These are phyloP conservation scores for Nyctereutes procyonoides DNA, from an alignment of 2,113 vertebrate species.

Conservation along the genomic window DNA sequence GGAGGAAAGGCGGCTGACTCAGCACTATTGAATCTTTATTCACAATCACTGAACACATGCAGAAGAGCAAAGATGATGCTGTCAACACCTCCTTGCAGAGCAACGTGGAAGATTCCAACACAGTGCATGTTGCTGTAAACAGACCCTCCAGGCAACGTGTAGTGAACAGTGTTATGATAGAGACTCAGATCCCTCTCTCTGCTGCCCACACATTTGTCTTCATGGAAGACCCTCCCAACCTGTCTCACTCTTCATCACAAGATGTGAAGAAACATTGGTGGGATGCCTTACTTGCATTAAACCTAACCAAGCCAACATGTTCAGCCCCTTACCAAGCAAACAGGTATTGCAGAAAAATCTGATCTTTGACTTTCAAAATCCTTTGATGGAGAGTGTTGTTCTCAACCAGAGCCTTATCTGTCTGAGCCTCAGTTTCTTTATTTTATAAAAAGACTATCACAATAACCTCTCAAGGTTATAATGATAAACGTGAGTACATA, in stretches of 20 bases:
- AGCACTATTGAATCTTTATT: background rate
- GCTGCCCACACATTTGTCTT: background rate
- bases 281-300: background rate
- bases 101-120: conserved; percentile 32
- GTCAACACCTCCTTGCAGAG: conserved; percentile 9
- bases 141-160: background rate
- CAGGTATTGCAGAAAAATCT: background rate
- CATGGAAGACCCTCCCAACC: background rate
- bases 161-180: background rate
- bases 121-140: conserved; percentile 25
- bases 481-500: background rate
- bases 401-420: background rate
- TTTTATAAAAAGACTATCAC: background rate
- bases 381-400: background rate
- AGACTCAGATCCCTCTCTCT: background rate
- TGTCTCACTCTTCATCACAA: background rate
- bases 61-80: background rate
- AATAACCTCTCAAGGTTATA: background rate
- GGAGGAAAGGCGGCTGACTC: background rate
- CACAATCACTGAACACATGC: background rate
- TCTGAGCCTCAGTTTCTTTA: background rate
- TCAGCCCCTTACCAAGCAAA: background rate
- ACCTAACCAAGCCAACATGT: background rate
- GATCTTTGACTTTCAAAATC: background rate
- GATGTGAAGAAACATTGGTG: background rate